Evolutionary conservation across 2,797 vertebrate species (phyloP).

Genomic region (Eospalax fontanierii): DNA sequence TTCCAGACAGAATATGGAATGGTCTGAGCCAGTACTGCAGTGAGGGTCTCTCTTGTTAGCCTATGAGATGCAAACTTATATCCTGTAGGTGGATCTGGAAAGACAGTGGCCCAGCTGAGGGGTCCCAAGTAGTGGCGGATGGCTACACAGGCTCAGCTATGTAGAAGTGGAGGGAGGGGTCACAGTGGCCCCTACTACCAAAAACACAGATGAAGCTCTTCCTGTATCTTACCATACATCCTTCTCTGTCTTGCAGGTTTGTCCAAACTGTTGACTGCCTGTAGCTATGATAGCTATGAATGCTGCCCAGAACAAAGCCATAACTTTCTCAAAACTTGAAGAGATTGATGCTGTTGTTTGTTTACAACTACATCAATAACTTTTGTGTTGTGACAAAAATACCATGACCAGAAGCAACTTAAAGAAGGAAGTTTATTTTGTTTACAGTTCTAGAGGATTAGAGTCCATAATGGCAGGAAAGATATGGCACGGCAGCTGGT

Average conservation of each 20-base stretch:
- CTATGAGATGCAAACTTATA: background rate
- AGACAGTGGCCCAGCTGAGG: background rate
- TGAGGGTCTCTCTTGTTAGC: background rate
- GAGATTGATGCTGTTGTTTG: too few relatives aligned
- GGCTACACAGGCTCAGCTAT: background rate
- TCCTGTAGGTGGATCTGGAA: background rate
- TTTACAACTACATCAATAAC: too few relatives aligned
- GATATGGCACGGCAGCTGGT: too few relatives aligned
- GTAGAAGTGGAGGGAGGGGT: background rate
- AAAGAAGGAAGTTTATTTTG: too few relatives aligned
- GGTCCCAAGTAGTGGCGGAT: background rate
- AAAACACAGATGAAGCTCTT: background rate
- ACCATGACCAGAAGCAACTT: too few relatives aligned
- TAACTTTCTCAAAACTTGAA: background rate
- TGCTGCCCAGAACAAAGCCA: background rate
- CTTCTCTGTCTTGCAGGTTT: background rate
- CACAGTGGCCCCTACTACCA: background rate
- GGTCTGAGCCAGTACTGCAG: background rate
- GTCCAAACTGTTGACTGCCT: background rate
- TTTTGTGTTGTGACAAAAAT: too few relatives aligned
- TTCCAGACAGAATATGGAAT: background rate
- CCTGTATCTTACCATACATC: background rate
- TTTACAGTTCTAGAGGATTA: too few relatives aligned
- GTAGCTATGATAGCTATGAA: background rate
- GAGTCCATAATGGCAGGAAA: too few relatives aligned